Percentiles rank a stretch among this genome's conserved stretches.
Conservation (phyloP, 2,113 vertebrate species). For the Colinus virginianus region DNA sequence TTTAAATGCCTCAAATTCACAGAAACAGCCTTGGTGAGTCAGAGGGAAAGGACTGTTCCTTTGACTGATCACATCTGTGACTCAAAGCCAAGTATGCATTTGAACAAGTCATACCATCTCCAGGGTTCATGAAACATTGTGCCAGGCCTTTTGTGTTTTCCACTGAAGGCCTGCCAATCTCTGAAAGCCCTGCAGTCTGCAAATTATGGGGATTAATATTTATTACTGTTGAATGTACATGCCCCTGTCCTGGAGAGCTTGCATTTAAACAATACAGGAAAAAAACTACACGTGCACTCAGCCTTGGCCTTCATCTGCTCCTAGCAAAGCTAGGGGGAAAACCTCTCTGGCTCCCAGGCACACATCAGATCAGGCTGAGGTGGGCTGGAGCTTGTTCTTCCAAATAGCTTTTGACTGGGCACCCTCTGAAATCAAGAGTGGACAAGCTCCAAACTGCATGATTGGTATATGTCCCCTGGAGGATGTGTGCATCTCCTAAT, state of each 20-base stretch:
- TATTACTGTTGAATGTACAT: background rate
- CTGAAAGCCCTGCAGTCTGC: background rate
- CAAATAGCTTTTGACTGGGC: background rate
- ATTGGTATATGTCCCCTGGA: fast-evolving
- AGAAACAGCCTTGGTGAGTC: slow-evolving; percentile 20
- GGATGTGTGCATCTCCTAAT: background rate
- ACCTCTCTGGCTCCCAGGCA: background rate
- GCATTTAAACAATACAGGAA: background rate
- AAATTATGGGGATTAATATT: slow-evolving; percentile 23
- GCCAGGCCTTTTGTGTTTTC: background rate
- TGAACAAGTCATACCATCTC: background rate
- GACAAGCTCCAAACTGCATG: fast-evolving
- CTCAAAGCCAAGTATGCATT: slow-evolving; percentile 41
- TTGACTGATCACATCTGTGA: slow-evolving; percentile 19
- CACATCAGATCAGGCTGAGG: fast-evolving
- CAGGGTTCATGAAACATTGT: background rate
- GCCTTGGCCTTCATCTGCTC: background rate
- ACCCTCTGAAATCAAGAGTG: background rate
- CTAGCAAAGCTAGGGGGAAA: background rate
- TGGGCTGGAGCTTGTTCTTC: background rate
- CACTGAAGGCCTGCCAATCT: background rate
- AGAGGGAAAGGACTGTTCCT: slow-evolving; percentile 5
- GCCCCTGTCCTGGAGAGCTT: background rate
- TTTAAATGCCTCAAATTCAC: background rate
- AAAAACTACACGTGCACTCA: background rate